These are phyloP conservation scores for Rutilus rutilus DNA, from an alignment of 2,113 vertebrate species.

Conservation along the genomic window DNA sequence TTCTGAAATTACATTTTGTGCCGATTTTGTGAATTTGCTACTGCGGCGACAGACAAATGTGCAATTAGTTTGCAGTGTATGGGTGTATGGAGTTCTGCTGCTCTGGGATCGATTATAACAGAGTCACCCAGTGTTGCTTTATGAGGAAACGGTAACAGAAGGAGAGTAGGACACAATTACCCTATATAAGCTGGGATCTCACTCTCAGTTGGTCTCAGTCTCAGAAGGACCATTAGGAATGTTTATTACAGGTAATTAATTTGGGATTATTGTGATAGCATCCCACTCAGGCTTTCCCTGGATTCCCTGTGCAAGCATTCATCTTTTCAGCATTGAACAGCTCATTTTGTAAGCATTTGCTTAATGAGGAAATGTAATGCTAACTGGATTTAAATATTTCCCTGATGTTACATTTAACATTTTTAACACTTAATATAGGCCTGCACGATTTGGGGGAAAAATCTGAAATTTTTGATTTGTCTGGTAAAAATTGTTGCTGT, in stretches of 20 bases:
- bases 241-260: constrained; percentile 41
- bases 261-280: constrained; percentile 22
- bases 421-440: background rate
- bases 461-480: too few relatives aligned
- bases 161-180: background rate
- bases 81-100: constrained; percentile 7
- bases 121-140: constrained; percentile 22
- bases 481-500: too few relatives aligned
- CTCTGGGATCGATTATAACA: constrained; percentile 14
- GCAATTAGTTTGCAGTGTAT: background rate
- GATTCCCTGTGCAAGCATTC: background rate
- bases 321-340: background rate
- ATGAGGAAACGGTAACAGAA: constrained; percentile 10
- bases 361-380: background rate
- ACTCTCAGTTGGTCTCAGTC: background rate
- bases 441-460: background rate
- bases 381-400: background rate
- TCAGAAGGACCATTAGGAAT: constrained; percentile 8
- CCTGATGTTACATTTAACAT: background rate
- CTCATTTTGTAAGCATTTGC: background rate
- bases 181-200: background rate
- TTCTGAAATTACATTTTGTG: background rate
- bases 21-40: background rate
- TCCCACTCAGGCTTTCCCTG: background rate
- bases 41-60: constrained; percentile 19